Evolutionary conservation across 2,797 vertebrate species (phyloP), one percentile per base, ranked within the genome.

Genomic region (Ciconia nigra): DNA sequence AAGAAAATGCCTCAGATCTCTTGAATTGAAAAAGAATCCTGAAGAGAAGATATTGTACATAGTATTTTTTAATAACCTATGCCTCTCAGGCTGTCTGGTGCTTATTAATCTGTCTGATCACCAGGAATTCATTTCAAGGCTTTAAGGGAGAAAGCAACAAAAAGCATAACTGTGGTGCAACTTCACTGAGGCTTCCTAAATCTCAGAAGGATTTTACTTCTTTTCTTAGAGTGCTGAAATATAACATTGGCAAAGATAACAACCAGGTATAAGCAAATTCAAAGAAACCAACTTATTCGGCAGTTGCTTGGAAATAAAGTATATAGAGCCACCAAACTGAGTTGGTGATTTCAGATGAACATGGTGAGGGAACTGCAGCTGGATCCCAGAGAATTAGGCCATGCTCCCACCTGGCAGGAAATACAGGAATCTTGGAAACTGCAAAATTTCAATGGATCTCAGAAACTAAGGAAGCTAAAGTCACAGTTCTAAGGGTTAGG

Each of bases 31-130:
- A 74, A 74, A 47, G n/a, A 42, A 19, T 80, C 18, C 4, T 25
- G 22, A 84, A 76, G 22, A 90, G 37, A 87, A 78, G 61, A 87
- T 65, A 78, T 3, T 42, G 35, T 35, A 15, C 59, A 51, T 18
- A 80, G 41, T 42, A 61, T 49, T 81, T 84, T 97, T 93, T 74
- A 81, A 94, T 57, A 81, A 57, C 46, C 33, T 84, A 7, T 42
- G 49, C 61, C 39, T 94, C 51, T 79, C 58, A 83, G 83, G 49
- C 77, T 84, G 69, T 61, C 92, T 96, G 58, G 41, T 39, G 33
- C 49, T 86, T 88, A 80, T 67, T 81, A 83, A 88, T 95, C 85
- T 85, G 57, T 70, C 72, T 73, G 86, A 92, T 90, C 66, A 82
- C 33, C 49, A 74, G 46, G 61, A 93, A 90, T 90, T 93, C 87